Conservation (phyloP, 2,797 vertebrate genomes). For the Gymnothorax javanicus region DNA sequence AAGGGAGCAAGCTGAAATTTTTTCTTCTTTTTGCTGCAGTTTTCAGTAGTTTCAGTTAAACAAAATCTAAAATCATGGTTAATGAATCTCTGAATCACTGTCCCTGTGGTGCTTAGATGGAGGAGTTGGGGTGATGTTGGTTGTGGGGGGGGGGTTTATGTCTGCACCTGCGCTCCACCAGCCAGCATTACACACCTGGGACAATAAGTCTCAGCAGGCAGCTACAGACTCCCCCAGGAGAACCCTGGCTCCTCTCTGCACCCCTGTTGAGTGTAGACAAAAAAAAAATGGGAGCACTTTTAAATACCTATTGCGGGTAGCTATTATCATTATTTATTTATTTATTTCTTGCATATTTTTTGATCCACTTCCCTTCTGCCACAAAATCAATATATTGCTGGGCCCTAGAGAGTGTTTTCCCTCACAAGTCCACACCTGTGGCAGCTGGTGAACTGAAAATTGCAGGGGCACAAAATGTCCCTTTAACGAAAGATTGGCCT, state of each 20-base stretch:
- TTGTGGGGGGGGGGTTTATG: background rate
- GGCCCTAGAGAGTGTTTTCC: background rate
- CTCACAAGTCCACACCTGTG: background rate
- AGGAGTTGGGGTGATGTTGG: background rate
- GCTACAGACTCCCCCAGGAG: background rate
- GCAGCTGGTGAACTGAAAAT: too few relatives aligned
- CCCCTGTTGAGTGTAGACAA: background rate
- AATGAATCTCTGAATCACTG: background rate
- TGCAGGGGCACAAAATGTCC: too few relatives aligned
- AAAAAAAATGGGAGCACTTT: background rate
- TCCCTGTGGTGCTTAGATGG: background rate
- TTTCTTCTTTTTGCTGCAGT: too few relatives aligned
- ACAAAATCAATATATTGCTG: background rate
- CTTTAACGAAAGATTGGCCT: too few relatives aligned
- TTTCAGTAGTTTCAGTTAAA: background rate
- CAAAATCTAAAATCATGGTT: background rate
- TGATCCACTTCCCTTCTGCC: background rate
- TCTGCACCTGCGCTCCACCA: background rate
- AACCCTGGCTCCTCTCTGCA: background rate
- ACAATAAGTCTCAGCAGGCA: background rate
- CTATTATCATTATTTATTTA: background rate
- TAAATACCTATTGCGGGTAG: background rate
- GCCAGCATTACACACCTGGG: background rate
- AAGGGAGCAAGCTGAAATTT: background rate
- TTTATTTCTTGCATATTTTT: background rate